Evolutionary conservation across 1,140 invertebrate genomes (phyloP).

Genomic region (Megathymus violae): DNA sequence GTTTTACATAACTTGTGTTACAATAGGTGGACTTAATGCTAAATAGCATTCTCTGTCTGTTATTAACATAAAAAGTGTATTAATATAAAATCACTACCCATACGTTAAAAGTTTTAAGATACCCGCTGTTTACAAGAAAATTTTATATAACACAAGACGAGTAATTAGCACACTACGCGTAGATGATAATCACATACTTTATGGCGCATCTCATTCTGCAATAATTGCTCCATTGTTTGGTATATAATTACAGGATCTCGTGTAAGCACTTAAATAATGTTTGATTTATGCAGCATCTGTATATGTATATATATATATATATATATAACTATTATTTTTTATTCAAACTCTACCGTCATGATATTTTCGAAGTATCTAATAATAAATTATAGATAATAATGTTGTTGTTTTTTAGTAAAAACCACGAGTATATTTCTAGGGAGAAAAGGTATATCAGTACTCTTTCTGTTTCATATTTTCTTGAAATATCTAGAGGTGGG

Average conservation of each 20-base stretch:
- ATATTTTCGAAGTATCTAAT: background rate
- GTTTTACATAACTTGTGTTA: no score
- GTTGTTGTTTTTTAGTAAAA: no score
- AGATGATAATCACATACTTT: conserved; percentile 18
- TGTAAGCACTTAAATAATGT: background rate
- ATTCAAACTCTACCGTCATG: background rate
- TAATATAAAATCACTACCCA: no score
- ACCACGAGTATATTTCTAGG: no score
- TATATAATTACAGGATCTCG: conserved; percentile 22
- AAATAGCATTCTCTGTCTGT: no score
- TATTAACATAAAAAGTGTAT: no score
- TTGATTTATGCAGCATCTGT: conserved; percentile 8
- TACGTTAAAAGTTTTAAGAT: no score
- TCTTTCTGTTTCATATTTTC: no score
- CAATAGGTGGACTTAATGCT: no score
- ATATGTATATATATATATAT: background rate
- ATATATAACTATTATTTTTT: background rate
- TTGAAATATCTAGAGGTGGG: no score
- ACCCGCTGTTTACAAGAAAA: background rate
- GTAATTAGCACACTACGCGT: conserved; percentile 20
- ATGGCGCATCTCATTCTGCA: conserved; percentile 7
- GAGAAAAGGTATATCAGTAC: no score
- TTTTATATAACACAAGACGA: conserved; percentile 10
- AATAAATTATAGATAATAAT: no score
- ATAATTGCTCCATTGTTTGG: conserved; percentile 24